Base-by-base conservation (phyloP, 2,113 vertebrate species). In the Pithys albifrons region DNA sequence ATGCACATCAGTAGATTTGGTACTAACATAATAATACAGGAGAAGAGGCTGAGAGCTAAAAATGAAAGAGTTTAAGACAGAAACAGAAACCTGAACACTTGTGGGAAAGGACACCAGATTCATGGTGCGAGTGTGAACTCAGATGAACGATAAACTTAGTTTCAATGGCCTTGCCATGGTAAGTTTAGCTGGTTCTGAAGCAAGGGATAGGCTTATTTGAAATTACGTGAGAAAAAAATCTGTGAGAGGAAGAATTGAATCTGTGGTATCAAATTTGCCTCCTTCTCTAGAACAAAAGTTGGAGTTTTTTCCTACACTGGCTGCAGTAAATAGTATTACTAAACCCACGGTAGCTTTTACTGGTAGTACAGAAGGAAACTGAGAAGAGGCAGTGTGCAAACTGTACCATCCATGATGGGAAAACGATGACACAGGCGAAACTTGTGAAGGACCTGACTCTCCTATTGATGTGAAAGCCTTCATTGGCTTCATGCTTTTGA, bases 331-430 rank as follows among this genome's bases (percentile, higher is more conserved):
- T 37, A 78, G 58, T 24, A 46, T 58, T 80, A 66, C 79, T 82
- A 72, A 93, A 96, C 94, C 81, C 77, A 86, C 15, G 2, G 66
- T 14, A 79, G 65, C 66, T 91, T 95, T 96, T 96, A 96, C 96
- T 89, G 96, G 95, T 92, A 97, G 85, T 29, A 87, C 81, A 94
- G 86, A 94, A 91, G 83, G 96, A 96, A 97, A 97, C 91, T 9
- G 88, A 93, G 83, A 96, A 93, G 79, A 96, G 76, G 83, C 80
- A 96, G 79, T 0, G 0, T 62, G 54, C 70, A 86, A 95, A 81
- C 85, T 61, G 86, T 45, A 29, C 59, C 3, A 15, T 67, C 65
- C 55, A 69, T 93, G 27, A 91, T 96, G 96, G 96, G 96, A 96
- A 97, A 94, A 74, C 4, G 61, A 83, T 96, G 96, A 97, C 93